Evolutionary conservation across 2,797 vertebrate species (phyloP).

Genomic region (Telmatherina bonti): DNA sequence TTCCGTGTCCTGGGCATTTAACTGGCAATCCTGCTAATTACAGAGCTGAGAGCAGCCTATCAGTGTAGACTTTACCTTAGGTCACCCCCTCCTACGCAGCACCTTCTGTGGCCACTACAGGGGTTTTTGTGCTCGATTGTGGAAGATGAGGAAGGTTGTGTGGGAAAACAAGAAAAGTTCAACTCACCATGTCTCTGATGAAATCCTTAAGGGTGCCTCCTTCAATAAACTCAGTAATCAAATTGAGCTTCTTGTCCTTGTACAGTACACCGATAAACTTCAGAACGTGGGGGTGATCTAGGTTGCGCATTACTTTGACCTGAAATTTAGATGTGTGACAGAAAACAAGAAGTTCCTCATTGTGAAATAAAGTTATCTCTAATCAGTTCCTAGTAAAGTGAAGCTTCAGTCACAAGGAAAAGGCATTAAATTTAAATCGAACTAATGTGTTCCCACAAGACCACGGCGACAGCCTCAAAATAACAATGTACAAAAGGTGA

Average conservation of each 20-base stretch:
- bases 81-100: slow-evolving; percentile 51
- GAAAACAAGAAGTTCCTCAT: slow-evolving; percentile 24
- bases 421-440: slow-evolving; percentile 13
- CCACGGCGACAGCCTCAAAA: slow-evolving; percentile 20
- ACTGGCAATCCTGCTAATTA: slow-evolving; percentile 50
- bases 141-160: slow-evolving; percentile 15
- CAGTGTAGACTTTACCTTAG: slow-evolving; percentile 64
- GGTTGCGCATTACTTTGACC: slow-evolving; percentile 97
- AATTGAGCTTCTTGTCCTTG: slow-evolving; percentile 94
- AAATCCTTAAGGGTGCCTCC: slow-evolving; percentile 95
- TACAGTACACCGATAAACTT: slow-evolving; percentile 95
- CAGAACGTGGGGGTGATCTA: slow-evolving; percentile 93
- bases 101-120: slow-evolving; percentile 27
- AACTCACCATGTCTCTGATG: slow-evolving; percentile 89
- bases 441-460: slow-evolving; percentile 19
- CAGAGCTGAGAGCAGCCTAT: slow-evolving; percentile 34
- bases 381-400: slow-evolving; percentile 13
- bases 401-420: slow-evolving; percentile 16
- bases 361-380: slow-evolving; percentile 17
- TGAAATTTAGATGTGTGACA: slow-evolving; percentile 48
- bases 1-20: slow-evolving; percentile 38
- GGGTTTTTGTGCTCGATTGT: slow-evolving; percentile 26
- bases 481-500: slow-evolving; percentile 46
- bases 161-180: not conserved
- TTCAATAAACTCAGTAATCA: slow-evolving; percentile 94